Conservation (phyloP, 1,140 invertebrate genomes). For the Pseudomyrmex flavicornis region DNA sequence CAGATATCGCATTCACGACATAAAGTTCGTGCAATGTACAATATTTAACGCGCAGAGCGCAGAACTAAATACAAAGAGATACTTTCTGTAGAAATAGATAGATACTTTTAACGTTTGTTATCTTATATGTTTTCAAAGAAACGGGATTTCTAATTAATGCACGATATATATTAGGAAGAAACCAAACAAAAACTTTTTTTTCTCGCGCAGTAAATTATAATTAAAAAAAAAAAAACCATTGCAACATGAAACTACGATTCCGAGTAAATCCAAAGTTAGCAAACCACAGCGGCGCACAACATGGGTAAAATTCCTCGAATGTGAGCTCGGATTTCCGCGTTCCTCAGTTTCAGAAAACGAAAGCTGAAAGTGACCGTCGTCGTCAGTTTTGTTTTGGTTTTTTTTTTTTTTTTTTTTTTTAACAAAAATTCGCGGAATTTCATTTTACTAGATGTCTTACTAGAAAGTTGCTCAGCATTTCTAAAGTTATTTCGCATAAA, state of each 20-base stretch:
- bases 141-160: slow-evolving; percentile 22
- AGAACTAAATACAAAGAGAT: neutral
- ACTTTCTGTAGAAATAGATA: too few relatives aligned
- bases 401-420: neutral
- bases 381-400: neutral
- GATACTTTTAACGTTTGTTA: neutral
- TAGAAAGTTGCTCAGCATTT: slow-evolving; percentile 3
- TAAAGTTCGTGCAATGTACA: neutral
- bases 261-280: slow-evolving; percentile 7
- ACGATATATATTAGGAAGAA: neutral
- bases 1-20: neutral
- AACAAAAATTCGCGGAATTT: neutral
- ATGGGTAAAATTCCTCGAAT: slow-evolving; percentile 22
- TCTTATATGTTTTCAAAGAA: neutral
- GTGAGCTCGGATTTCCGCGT: slow-evolving; percentile 29
- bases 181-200: slow-evolving; percentile 6
- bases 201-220: slow-evolving; percentile 22
- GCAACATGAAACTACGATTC: slow-evolving; percentile 21
- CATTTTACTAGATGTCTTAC: neutral
- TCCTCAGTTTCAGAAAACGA: slow-evolving; percentile 32
- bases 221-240: neutral
- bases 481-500: neutral
- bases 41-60: neutral
- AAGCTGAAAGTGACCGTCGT: neutral
- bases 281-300: slow-evolving; percentile 7